These are phyloP conservation scores for Aradus depressus DNA, from an alignment of 2,888 invertebrate species.

Conservation along the genomic window DNA sequence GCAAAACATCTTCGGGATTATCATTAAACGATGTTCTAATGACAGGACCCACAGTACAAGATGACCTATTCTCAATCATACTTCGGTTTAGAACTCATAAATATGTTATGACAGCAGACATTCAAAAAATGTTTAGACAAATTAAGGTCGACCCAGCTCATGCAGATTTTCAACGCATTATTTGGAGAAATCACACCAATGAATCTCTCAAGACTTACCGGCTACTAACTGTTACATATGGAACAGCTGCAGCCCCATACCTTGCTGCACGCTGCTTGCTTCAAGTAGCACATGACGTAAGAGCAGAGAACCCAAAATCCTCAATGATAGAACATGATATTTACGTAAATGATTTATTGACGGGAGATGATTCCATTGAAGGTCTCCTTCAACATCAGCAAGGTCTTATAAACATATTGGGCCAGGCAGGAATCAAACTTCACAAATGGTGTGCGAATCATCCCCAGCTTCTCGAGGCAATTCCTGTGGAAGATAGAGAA, in stretches of 20 bases:
- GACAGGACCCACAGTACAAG: constrained; percentile 20
- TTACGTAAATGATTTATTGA: too few species aligned
- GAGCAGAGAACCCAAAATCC: too few species aligned
- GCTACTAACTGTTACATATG: constrained; percentile 30
- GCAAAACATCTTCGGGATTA: constrained; percentile 23
- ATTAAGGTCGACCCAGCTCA: constrained; percentile 24
- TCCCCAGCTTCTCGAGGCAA: too few species aligned
- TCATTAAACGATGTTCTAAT: constrained; percentile 24
- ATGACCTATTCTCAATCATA: constrained; percentile 13
- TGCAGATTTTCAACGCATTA: constrained; percentile 27
- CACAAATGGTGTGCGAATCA: too few species aligned
- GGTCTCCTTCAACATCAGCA: too few species aligned
- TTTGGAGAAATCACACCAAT: constrained; percentile 28
- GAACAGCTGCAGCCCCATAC: constrained; percentile 29
- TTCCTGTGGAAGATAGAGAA: too few species aligned
- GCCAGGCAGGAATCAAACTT: too few species aligned
- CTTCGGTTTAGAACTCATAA: constrained; percentile 14
- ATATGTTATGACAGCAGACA: constrained; percentile 27
- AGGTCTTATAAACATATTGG: too few species aligned
- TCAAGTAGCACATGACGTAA: too few species aligned
- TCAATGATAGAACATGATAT: too few species aligned
- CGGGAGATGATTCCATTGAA: too few species aligned
- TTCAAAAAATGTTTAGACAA: constrained; percentile 31
- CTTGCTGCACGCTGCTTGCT: too few species aligned
- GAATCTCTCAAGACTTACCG: constrained; percentile 22